Percentiles rank a stretch among this genome's conserved stretches.
Evolutionary conservation across 2,113 vertebrate species (phyloP).

Genomic region (Erythrolamprus reginae): DNA sequence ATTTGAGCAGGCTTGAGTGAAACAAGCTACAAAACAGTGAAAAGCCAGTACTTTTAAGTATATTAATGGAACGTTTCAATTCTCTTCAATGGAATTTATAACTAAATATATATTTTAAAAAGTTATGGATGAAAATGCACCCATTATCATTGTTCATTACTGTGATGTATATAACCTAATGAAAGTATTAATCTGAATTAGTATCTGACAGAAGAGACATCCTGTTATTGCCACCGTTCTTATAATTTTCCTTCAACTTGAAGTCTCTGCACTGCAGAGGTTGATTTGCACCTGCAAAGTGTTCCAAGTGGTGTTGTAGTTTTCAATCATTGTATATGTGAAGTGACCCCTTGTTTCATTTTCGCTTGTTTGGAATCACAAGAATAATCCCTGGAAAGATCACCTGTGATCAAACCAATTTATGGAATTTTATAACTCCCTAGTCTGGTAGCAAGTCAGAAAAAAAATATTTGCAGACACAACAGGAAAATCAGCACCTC

Average conservation of each 20-base stretch:
- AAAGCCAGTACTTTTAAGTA: background rate
- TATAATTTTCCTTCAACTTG: background rate
- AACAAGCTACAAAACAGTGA: background rate
- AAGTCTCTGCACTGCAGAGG: background rate
- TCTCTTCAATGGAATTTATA: background rate
- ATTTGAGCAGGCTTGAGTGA: background rate
- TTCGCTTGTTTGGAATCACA: background rate
- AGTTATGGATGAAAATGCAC: background rate
- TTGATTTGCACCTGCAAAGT: background rate
- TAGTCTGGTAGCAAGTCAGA: background rate
- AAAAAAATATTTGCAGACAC: slow-evolving; percentile 1
- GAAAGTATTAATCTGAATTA: background rate
- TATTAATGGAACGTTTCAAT: background rate
- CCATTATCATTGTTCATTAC: background rate
- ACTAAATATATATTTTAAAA: background rate
- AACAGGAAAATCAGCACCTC: background rate
- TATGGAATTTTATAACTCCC: background rate
- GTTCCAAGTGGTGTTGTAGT: background rate
- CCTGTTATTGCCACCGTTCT: background rate
- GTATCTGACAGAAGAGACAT: background rate
- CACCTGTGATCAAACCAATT: background rate
- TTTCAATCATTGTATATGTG: background rate
- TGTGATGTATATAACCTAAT: background rate
- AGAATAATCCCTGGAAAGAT: background rate
- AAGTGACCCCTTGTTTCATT: background rate